A percentile compares a stretch with the other conserved stretches of the same genome.
Evolutionary conservation across 2,113 vertebrate species (phyloP).

Genomic region (Catharus bicknelli): DNA sequence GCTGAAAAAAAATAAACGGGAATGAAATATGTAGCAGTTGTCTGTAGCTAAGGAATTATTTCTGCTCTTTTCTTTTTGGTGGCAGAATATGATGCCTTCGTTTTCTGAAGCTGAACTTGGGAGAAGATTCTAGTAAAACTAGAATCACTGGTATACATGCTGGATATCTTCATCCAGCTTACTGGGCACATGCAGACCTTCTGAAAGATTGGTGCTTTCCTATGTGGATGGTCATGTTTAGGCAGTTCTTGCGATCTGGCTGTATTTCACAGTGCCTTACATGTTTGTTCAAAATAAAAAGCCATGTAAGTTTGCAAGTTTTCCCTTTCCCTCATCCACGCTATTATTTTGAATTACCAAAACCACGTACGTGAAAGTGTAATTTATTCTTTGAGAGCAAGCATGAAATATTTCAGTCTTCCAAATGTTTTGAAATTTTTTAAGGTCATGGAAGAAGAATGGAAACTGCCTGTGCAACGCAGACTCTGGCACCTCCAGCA

Average conservation of each 20-base stretch:
- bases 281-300: neutral
- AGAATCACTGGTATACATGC: neutral
- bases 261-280: neutral
- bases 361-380: neutral
- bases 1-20: neutral
- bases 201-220: neutral
- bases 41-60: neutral
- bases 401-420: neutral
- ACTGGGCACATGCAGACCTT: neutral
- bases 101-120: neutral
- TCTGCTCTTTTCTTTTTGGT: neutral
- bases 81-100: fast-evolving
- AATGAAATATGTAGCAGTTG: neutral
- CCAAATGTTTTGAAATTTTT: neutral
- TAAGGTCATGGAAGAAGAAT: neutral
- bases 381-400: neutral
- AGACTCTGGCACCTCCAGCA: neutral
- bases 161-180: neutral
- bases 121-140: neutral
- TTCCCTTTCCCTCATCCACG: neutral
- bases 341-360: neutral
- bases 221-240: neutral
- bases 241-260: neutral
- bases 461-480: fast-evolving
- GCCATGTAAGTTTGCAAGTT: neutral